Evolutionary conservation across 2,797 vertebrate genomes (phyloP), one percentile per base, ranked within the genome.

Genomic region (Limosa lapponica): DNA sequence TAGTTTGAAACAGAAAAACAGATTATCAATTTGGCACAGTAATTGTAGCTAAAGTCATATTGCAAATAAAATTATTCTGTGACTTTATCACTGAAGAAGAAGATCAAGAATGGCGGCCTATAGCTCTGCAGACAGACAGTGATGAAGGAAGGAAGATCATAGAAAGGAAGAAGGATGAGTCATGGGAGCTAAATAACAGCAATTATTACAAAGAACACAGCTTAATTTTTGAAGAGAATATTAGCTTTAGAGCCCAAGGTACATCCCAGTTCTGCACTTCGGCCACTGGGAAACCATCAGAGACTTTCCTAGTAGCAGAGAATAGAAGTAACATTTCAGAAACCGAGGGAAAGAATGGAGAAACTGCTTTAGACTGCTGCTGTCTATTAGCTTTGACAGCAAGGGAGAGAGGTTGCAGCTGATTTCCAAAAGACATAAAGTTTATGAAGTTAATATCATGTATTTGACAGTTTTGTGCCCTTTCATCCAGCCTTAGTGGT

Each of bases 21-120:
- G 49, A 86, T 67, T 71, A 81, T 48, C 77, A 48, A 7, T 94
- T 86, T 83, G 57, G 32, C 36, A 90, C 44, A 64, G 43, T 55
- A 94, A 93, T 34, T 83, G 48, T 20, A 86, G n/a, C 14, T 80
- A 19, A 90, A 93, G 54, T 64, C 25, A 30, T 49, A 75, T 57
- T 0, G 0, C 30, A 84, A 90, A 80, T 20, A 83, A 61, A 94
- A 72, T 78, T 30, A 69, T 75, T 81, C 41, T 65, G 30, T 77
- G 57, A 74, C 39, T 81, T 81, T 83, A 78, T 44, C 48, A 61
- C 7, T 57, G 61, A 88, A 70, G 55, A 89, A n/a, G 24, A 83
- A 3, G 16, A 67, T 61, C 44, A 79, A 69, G 25, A 88, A 81
- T 52, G 49, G 54, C 1, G 3, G 65, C 48, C 90, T 71, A 20